A percentile compares a stretch with the other conserved stretches of the same genome.
These are phyloP conservation scores for Eulemur albifrons DNA, from an alignment of 2,797 vertebrate genomes.

Conservation along the genomic window DNA sequence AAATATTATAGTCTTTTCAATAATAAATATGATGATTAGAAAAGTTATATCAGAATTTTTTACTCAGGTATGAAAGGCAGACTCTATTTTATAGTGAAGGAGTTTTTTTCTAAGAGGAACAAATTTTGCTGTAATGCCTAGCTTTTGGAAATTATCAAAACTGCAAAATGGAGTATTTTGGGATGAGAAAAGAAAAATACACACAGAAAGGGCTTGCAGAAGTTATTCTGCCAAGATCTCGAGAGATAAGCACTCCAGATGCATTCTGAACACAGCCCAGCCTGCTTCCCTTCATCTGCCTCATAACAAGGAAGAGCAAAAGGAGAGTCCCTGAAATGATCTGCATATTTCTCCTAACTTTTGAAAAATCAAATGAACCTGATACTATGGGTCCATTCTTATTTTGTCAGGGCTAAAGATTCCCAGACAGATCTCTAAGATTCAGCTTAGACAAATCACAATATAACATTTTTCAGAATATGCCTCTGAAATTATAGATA, in stretches of 20 bases:
- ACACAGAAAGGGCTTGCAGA: constrained; percentile 36
- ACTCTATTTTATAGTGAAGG: constrained; percentile 40
- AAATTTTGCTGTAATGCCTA: constrained; percentile 21
- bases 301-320: constrained; percentile 33
- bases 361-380: constrained; percentile 61
- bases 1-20: constrained; percentile 21
- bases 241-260: constrained; percentile 41
- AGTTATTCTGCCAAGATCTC: constrained; percentile 36
- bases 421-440: constrained; percentile 52
- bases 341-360: constrained; percentile 58
- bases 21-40: constrained; percentile 37
- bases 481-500: constrained; percentile 63
- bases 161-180: constrained; percentile 47
- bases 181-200: constrained; percentile 46
- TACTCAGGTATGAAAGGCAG: constrained; percentile 38
- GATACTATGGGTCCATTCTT: constrained; percentile 56
- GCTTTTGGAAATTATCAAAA: constrained; percentile 49
- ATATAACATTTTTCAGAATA: constrained; percentile 60
- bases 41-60: constrained; percentile 61
- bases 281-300: constrained; percentile 40
- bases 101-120: neutral
- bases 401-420: constrained; percentile 56
- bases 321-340: constrained; percentile 35
- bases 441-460: constrained; percentile 67
- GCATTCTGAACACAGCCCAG: constrained; percentile 49